phyloP scores from a whole-genome alignment of 1,140 invertebrate species.

The Globodera ellingtonae region DNA sequence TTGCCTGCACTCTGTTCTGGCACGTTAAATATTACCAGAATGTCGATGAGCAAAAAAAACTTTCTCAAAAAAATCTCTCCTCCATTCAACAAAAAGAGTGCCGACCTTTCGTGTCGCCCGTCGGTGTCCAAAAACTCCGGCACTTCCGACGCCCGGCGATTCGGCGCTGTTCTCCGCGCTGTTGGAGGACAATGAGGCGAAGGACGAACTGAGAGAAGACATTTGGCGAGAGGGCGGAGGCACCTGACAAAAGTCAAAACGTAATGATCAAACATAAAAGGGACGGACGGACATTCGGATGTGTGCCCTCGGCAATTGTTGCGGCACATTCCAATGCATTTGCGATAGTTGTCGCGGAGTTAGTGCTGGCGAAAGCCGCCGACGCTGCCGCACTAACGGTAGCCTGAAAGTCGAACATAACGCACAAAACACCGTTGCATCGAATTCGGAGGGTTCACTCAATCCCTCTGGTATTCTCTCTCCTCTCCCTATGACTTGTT shows the following conservation, averaged over 20 bases:
- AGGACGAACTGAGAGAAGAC: not conserved
- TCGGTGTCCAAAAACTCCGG: not conserved
- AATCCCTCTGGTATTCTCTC: too few relatives aligned
- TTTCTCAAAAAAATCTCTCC: too few relatives aligned
- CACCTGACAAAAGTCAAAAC: not conserved
- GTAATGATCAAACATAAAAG: not conserved
- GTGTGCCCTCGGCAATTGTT: constrained; percentile 4
- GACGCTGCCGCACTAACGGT: constrained; percentile 17
- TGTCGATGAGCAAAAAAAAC: too few relatives aligned
- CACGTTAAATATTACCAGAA: too few relatives aligned
- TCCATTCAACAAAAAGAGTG: too few relatives aligned
- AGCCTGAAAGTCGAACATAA: not conserved
- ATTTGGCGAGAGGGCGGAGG: constrained; percentile 5
- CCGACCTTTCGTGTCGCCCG: constrained; percentile 1
- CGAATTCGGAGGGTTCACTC: too few relatives aligned
- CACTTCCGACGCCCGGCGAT: not conserved
- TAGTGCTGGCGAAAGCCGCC: not conserved
- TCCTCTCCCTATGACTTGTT: not conserved
- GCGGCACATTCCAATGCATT: constrained; percentile 26
- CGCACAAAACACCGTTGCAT: too few relatives aligned
- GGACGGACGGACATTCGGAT: constrained; percentile 7
- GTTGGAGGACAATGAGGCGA: not conserved
- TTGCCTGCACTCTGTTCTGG: too few relatives aligned
- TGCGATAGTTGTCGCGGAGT: constrained; percentile 22
- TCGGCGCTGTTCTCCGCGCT: not conserved